These are phyloP conservation scores for Cephus pygmeus DNA, from an alignment of 2,888 invertebrate genomes.

Conservation along the genomic window DNA sequence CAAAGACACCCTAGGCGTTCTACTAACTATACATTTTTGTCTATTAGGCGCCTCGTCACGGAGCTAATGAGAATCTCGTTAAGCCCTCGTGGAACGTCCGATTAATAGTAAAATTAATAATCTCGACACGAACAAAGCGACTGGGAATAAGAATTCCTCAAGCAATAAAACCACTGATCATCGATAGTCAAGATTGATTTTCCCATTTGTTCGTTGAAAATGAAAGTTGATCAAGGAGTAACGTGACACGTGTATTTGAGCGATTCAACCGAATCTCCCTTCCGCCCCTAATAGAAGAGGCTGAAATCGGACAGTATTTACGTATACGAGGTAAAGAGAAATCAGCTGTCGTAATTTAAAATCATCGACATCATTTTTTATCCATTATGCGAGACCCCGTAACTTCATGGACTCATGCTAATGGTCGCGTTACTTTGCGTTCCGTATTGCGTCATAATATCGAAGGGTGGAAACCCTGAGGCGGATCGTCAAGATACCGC, in stretches of 20 bases:
- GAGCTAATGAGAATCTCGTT: not conserved
- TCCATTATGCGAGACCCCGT: not conserved
- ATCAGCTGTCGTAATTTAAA: conserved; percentile 24
- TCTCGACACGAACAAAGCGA: not conserved
- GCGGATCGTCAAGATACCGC: not conserved
- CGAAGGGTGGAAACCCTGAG: not conserved
- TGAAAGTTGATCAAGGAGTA: too few relatives aligned
- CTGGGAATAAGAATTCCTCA: not conserved
- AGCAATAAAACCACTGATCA: not conserved
- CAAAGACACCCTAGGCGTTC: not conserved
- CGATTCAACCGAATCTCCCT: too few relatives aligned
- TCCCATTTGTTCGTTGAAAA: conserved; percentile 7
- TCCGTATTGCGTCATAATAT: conserved; percentile 6
- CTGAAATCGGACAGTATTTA: conserved; percentile 28
- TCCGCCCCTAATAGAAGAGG: not conserved
- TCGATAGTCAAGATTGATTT: conserved; percentile 26
- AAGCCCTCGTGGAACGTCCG: not conserved
- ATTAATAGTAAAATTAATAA: not conserved
- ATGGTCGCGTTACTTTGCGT: not conserved
- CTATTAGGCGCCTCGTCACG: not conserved
- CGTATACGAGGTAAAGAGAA: conserved; percentile 36
- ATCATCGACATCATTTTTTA: not conserved
- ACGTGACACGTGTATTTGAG: too few relatives aligned
- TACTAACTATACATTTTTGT: not conserved
- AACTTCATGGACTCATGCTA: not conserved